Evolutionary conservation across 2,888 invertebrate genomes (phyloP).

Genomic region (Cosmia trapezina): DNA sequence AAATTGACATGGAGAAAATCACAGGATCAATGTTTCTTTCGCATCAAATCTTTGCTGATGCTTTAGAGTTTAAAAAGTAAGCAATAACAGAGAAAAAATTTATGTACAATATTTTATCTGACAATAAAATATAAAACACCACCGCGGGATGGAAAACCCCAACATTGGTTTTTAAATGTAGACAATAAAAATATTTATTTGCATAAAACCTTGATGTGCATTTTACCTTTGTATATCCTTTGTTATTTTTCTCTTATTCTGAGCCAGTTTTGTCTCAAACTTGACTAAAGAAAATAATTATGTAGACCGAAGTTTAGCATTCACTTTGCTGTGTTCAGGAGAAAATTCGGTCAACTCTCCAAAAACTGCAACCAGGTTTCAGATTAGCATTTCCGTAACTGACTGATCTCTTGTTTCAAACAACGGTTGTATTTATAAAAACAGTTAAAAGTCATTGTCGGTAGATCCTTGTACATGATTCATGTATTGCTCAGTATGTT

Average conservation of each 20-base stretch:
- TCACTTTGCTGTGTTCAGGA: background rate
- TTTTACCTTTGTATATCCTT: conserved; percentile 31
- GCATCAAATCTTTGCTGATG: background rate
- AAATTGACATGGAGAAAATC: background rate
- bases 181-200: conserved; percentile 33
- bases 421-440: conserved; percentile 38
- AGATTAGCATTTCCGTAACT: conserved; percentile 24
- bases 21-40: background rate
- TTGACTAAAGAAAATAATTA: background rate
- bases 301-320: background rate
- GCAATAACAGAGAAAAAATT: background rate
- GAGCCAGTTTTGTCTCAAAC: background rate
- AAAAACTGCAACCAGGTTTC: conserved; percentile 2
- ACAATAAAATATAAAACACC: conserved; percentile 1
- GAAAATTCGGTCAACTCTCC: background rate
- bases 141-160: conserved; percentile 31
- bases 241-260: conserved; percentile 22
- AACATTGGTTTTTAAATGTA: conserved; percentile 17
- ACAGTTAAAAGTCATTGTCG: conserved; percentile 58
- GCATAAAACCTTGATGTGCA: conserved; percentile 45
- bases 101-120: background rate
- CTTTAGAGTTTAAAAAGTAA: background rate
- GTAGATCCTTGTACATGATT: conserved; percentile 65
- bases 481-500: conserved; percentile 60
- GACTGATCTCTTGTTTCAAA: conserved; percentile 27